phyloP scores from a whole-genome alignment of 2,888 invertebrate genomes.

The Alsophila aescularia region DNA sequence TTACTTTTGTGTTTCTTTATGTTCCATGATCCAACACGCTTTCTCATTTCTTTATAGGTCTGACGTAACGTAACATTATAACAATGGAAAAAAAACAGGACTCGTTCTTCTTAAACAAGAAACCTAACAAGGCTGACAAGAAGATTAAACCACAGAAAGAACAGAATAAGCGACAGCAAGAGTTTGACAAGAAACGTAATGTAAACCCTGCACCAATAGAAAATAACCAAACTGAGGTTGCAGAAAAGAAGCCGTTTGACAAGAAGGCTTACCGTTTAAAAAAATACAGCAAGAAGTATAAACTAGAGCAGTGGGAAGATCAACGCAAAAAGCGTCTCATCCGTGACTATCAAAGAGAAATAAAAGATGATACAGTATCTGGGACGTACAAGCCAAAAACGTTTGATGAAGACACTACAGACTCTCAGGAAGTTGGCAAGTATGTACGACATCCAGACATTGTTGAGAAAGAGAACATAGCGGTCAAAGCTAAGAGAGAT shows the following conservation, averaged over 20 bases:
- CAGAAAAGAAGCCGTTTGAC: slow-evolving; percentile 85
- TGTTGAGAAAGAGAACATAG: slow-evolving; percentile 52
- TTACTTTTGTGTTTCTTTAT: slow-evolving; percentile 28
- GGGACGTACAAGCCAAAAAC: slow-evolving; percentile 77
- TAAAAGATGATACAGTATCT: slow-evolving; percentile 72
- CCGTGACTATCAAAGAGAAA: slow-evolving; percentile 83
- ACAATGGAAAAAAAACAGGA: slow-evolving; percentile 70
- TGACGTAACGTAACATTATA: slow-evolving; percentile 46
- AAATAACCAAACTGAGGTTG: slow-evolving; percentile 36
- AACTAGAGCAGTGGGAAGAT: slow-evolving; percentile 88
- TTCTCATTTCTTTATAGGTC: slow-evolving; percentile 80
- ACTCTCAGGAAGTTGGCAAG: slow-evolving; percentile 57
- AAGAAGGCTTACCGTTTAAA: slow-evolving; percentile 87
- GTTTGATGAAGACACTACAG: slow-evolving; percentile 77
- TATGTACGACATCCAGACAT: slow-evolving; percentile 76
- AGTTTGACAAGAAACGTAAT: slow-evolving; percentile 59
- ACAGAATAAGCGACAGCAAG: slow-evolving; percentile 52
- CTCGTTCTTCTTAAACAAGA: slow-evolving; percentile 68
- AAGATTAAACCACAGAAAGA: slow-evolving; percentile 19
- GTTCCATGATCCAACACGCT: slow-evolving; percentile 73
- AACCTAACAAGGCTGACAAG: slow-evolving; percentile 35
- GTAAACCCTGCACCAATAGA: slow-evolving; percentile 26
- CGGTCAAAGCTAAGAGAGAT: slow-evolving; percentile 56
- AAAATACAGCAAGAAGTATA: slow-evolving; percentile 89
- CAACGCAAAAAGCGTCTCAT: slow-evolving; percentile 84